Base-by-base conservation (phyloP, 2,797 vertebrate species). In the Amniataba percoides region DNA sequence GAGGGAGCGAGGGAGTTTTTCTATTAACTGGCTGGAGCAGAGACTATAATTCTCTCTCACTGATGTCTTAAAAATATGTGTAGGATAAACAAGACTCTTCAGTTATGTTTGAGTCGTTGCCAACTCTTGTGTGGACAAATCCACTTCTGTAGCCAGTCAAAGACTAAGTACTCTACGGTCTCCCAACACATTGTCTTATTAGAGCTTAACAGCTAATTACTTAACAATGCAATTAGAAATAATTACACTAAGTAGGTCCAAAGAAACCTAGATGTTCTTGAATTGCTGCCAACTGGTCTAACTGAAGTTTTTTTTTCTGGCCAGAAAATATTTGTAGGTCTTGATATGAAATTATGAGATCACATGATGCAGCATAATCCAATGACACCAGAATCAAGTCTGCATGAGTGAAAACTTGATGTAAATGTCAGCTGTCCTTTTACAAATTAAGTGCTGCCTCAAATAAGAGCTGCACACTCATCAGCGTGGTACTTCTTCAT, bases 191-290 rank as follows among this genome's bases (percentile, higher is more conserved):
- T 74, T 79, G 68, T 80, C 51, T 80, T 80, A 87, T 76, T 83
- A 75, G 79, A 83, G 85, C 79, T 88, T 79, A 89, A 86, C 69
- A 69, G 73, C 83, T 90, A 87, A 92, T 90, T 89, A 90, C 76
- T 81, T 87, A 68, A 91, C 71, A 88, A 84, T 79, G 49, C 76
- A 86, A 82, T 92, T 84, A 87, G 51, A 83, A 90, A 85, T 87
- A 86, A 91, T 91, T 76, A 84, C 78, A 66, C 79, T 74, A 80
- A 90, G 83, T 83, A 82, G 67, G 67, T 88, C 84, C 65, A 80
- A 86, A 74, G 67, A 77, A 87, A 84, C 72, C 46, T 69, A 55
- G 53, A 83, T 84, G 51, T 80, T 77, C 39, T 87, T 85, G 74
- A 83, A 39, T 74, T 67, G 63, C 74, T 85, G 80, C 83, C 88